phyloP scores from a whole-genome alignment of 2,797 vertebrate genomes.

The Champsocephalus esox region DNA sequence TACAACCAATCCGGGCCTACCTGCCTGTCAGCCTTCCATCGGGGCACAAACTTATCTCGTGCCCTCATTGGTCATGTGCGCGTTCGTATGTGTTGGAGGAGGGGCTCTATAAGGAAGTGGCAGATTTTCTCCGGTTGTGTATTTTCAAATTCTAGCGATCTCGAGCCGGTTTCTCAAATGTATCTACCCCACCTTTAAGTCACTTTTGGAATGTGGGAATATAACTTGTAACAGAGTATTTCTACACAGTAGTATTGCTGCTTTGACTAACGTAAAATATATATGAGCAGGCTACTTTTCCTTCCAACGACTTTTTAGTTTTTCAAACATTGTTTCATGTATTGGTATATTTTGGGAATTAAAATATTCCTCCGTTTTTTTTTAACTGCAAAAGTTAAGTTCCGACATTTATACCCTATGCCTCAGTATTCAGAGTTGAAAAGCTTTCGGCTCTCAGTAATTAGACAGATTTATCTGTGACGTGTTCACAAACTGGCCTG shows the following conservation, averaged over 20 bases:
- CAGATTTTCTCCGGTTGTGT: no score
- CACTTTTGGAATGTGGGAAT: no score
- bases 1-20: no score
- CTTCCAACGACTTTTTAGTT: not conserved
- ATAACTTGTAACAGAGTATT: not conserved
- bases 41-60: no score
- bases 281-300: no score
- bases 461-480: not conserved
- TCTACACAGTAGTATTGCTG: not conserved
- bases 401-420: not conserved
- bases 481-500: constrained; percentile 16
- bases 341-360: not conserved
- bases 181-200: no score
- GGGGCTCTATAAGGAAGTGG: no score
- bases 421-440: not conserved
- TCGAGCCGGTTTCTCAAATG: no score
- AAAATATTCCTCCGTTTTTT: not conserved
- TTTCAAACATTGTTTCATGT: not conserved
- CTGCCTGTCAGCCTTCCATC: no score
- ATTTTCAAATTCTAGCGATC: no score
- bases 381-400: not conserved
- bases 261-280: not conserved
- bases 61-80: no score
- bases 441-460: not conserved
- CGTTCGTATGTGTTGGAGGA: no score